Evolutionary conservation across 1,140 invertebrate species (phyloP), one percentile per base, ranked within the genome.

Genomic region (Holotrichia oblita): DNA sequence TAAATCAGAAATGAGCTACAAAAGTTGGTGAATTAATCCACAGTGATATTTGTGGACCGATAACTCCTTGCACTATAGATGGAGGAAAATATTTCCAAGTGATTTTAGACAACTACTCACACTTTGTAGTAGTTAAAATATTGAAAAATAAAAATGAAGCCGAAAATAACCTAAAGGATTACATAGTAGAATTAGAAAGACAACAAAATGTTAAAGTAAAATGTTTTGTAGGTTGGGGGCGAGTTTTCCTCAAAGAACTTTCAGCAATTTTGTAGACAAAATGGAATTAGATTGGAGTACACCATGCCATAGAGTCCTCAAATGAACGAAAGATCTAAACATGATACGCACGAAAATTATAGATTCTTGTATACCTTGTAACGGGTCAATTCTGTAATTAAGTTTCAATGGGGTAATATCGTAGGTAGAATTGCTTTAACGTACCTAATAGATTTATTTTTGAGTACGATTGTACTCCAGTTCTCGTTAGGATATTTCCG

Each of bases 71-170:
- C 87, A 22, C 69, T 17, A 64, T 22, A 8, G 24, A 64, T 8
- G 61, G 61, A 64, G 61, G 24, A 27, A 64, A 8, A 64, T 64
- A 64, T 20, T 79, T 64, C 24, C 79, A 87, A 20, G 83, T 83
- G 22, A 86, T 87, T 55, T 81, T 85, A 42, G 86, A 87, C 82
- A 84, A 87, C 79, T 86, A 72, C 79, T 85, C 85, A 20, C 82
- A 85, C 79, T 87, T 84, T 76, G 59, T 79, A 9, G 78, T 82
- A 24, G 81, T 86, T 9, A 86, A 85, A 77, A 73, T 86, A 4
- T 85, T 85, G 24, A 81, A 83, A 80, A 79, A 73, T 40, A 86
- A 87, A 80, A 77, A 75, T 79, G 81, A 81, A 40, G 41, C 74
- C n/a, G 74, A 76, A 76, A 27, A 48, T 40, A 44, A 76, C 27